Conservation (phyloP, 2,797 vertebrate species). For the Eupleurogrammus muticus region DNA sequence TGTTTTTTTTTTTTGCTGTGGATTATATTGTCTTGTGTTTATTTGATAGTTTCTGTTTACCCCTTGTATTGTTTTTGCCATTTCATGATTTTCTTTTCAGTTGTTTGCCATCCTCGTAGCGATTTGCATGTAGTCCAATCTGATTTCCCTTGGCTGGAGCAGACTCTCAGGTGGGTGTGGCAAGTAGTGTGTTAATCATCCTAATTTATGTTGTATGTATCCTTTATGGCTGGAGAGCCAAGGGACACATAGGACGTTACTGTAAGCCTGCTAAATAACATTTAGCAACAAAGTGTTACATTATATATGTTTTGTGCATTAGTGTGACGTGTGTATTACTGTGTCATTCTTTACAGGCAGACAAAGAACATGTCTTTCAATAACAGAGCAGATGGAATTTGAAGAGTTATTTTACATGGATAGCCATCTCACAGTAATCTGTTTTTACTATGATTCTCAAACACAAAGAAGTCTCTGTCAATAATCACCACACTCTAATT, state of each 20-base stretch:
- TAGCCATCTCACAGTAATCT: constrained; percentile 60
- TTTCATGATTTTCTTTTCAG: constrained; percentile 89
- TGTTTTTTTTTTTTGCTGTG: constrained; percentile 35
- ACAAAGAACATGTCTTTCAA: constrained; percentile 52
- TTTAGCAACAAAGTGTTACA: constrained; percentile 17
- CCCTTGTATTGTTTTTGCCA: constrained; percentile 79
- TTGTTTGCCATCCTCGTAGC: constrained; percentile 87
- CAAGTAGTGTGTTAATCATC: constrained; percentile 48
- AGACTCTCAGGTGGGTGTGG: constrained; percentile 88
- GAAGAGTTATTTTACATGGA: constrained; percentile 53
- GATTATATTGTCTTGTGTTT: constrained; percentile 59
- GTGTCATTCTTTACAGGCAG: constrained; percentile 40
- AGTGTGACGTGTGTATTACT: constrained; percentile 44
- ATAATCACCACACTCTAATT: constrained; percentile 29
- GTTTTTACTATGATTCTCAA: constrained; percentile 49
- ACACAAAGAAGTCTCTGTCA: constrained; percentile 47
- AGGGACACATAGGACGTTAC: constrained; percentile 19
- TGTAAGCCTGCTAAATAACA: constrained; percentile 13
- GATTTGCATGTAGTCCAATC: constrained; percentile 84
- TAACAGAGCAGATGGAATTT: constrained; percentile 60
- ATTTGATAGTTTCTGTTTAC: constrained; percentile 66
- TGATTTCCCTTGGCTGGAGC: constrained; percentile 80
- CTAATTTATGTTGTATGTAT: constrained; percentile 13
- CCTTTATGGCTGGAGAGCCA: constrained; percentile 3
- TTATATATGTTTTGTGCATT: constrained; percentile 31